Evolutionary conservation across 1,140 invertebrate species (phyloP).

Genomic region (Ceratina calcarata): DNA sequence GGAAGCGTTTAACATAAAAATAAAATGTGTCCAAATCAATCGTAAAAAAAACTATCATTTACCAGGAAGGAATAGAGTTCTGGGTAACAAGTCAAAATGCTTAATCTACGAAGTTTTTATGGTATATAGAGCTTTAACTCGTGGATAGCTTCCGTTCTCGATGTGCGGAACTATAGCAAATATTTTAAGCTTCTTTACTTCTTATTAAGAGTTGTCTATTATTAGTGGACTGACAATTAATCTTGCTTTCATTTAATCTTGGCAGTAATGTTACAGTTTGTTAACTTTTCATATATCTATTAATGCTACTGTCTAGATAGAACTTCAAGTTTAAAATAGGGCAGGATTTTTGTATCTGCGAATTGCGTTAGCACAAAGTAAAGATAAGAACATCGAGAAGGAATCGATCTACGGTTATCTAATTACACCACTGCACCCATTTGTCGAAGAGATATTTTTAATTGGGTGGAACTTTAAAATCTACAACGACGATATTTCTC

Average conservation of each 20-base stretch:
- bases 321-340: no score
- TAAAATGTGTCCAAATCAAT: constrained; percentile 52
- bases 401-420: constrained; percentile 35
- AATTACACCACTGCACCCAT: constrained; percentile 21
- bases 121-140: not conserved
- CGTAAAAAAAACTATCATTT: constrained; percentile 50
- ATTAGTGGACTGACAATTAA: not conserved
- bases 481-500: constrained; percentile 37
- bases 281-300: not conserved
- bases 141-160: constrained; percentile 14
- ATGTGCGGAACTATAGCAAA: not conserved
- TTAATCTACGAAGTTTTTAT: constrained; percentile 19
- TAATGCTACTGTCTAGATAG: no score
- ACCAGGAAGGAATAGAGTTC: constrained; percentile 18
- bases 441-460: constrained; percentile 33
- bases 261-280: not conserved
- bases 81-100: constrained; percentile 32
- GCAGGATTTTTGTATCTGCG: no score
- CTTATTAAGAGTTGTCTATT: not conserved
- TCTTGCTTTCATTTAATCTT: not conserved
- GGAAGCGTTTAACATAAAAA: constrained; percentile 62
- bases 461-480: constrained; percentile 20
- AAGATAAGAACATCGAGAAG: not conserved
- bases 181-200: not conserved
- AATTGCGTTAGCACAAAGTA: no score